These are phyloP conservation scores for Strigops habroptila DNA, from an alignment of 2,113 vertebrate species.

Conservation along the genomic window DNA sequence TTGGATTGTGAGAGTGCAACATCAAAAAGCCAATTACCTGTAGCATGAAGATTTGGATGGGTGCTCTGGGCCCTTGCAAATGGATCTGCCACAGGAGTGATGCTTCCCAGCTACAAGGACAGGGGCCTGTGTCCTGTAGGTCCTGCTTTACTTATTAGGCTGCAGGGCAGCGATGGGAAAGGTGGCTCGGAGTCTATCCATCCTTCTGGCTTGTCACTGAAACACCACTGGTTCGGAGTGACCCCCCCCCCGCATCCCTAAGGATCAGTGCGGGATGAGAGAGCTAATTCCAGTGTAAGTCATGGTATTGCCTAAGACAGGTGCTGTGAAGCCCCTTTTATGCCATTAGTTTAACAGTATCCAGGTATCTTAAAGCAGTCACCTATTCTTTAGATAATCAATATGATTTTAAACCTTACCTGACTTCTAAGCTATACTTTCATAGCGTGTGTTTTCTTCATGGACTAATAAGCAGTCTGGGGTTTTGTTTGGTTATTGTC, in stretches of 20 bases:
- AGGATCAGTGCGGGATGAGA: background rate
- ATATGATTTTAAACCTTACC: background rate
- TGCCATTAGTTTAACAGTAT: background rate
- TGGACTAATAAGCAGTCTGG: background rate
- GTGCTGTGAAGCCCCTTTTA: background rate
- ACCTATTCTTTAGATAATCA: background rate
- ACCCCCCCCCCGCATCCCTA: background rate
- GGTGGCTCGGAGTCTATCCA: background rate
- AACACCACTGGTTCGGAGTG: background rate
- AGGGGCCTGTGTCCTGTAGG: background rate
- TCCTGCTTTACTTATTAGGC: background rate
- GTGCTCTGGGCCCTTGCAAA: background rate
- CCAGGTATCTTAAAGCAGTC: background rate
- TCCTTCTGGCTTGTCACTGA: background rate
- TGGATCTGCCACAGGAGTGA: background rate
- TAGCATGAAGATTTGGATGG: background rate
- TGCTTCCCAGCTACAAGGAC: background rate
- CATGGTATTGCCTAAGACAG: background rate
- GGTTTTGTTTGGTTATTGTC: background rate
- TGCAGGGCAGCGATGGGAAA: background rate
- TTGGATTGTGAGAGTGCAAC: background rate
- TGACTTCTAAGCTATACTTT: background rate
- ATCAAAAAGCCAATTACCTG: fast-evolving
- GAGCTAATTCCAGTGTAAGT: background rate
- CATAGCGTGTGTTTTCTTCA: background rate